Evolutionary conservation across 2,888 invertebrate species (phyloP).

Genomic region (Patella pellucida): DNA sequence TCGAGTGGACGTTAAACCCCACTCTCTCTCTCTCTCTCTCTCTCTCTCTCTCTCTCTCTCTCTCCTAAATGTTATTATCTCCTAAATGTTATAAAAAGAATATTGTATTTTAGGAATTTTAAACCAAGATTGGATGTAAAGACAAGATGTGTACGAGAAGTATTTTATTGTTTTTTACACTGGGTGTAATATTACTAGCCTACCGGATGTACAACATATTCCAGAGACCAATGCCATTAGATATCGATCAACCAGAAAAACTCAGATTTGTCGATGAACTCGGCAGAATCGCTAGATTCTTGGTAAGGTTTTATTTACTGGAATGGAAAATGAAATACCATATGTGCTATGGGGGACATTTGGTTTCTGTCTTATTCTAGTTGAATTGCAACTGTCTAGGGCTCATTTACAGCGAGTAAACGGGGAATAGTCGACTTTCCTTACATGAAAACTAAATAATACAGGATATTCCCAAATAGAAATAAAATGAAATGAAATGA

Average conservation of each 20-base stretch:
- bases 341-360: background rate
- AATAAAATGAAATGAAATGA: no score
- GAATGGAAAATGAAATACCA: background rate
- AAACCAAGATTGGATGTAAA: no score
- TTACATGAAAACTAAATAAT: no score
- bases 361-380: background rate
- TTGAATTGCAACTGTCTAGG: no score
- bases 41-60: constrained; percentile 11
- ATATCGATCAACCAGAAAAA: constrained; percentile 44
- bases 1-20: no score
- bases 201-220: constrained; percentile 48
- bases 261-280: constrained; percentile 52
- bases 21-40: background rate
- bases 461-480: no score
- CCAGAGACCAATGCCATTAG: constrained; percentile 47
- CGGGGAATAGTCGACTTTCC: no score
- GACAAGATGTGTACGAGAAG: constrained; percentile 76
- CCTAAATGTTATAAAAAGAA: no score
- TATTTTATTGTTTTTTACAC: constrained; percentile 35
- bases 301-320: constrained; percentile 37
- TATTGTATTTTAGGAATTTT: no score
- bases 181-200: constrained; percentile 36
- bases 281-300: constrained; percentile 42
- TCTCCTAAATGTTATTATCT: constrained; percentile 4
- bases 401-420: no score